phyloP scores from a whole-genome alignment of 2,797 vertebrate genomes.

The Pitangus sulphuratus region DNA sequence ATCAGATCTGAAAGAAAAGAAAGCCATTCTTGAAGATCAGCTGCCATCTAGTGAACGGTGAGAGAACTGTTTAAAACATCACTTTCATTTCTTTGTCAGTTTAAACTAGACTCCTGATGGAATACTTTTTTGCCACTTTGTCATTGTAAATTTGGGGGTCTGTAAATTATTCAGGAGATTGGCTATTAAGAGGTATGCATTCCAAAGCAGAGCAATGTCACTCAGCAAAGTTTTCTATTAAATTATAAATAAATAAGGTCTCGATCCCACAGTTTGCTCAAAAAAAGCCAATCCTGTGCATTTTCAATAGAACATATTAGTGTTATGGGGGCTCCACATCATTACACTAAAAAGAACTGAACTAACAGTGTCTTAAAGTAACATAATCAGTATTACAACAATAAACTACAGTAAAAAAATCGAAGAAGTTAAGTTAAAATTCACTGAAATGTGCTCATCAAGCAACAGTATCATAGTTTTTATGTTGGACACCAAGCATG shows the following conservation, averaged over 20 bases:
- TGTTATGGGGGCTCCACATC: background rate
- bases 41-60: slow-evolving; percentile 67
- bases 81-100: background rate
- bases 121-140: background rate
- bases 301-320: background rate
- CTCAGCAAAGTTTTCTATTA: background rate
- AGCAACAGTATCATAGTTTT: background rate
- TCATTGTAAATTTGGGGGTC: background rate
- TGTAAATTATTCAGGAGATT: background rate
- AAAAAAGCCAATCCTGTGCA: background rate
- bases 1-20: background rate
- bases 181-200: background rate
- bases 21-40: slow-evolving; percentile 50
- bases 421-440: background rate
- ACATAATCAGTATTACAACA: background rate
- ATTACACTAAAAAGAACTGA: background rate
- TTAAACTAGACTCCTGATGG: background rate
- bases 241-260: background rate
- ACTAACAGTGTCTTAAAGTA: background rate
- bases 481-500: background rate
- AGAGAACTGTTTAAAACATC: background rate
- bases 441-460: background rate
- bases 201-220: background rate
- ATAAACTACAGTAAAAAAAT: background rate
- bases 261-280: background rate